Evolutionary conservation across 2,797 vertebrate genomes (phyloP).

Genomic region (Florisuga fusca): DNA sequence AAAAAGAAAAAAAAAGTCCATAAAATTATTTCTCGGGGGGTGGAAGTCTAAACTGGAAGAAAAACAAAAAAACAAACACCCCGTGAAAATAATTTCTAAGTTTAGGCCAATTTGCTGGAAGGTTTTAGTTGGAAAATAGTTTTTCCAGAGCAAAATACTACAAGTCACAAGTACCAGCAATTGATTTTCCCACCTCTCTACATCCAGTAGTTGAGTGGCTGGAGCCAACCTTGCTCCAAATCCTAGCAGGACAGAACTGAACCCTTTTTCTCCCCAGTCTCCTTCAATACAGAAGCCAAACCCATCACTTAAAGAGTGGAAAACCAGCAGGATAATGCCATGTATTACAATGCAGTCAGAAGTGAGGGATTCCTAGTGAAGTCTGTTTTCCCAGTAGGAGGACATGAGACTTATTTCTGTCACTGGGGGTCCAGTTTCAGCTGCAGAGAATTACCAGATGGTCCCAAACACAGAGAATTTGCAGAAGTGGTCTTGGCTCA

Average conservation of each 20-base stretch:
- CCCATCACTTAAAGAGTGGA: background rate
- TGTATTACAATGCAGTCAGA: rapidly evolving
- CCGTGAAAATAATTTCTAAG: background rate
- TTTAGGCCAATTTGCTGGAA: background rate
- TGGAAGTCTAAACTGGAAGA: background rate
- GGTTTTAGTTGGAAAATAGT: background rate
- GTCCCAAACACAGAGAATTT: background rate
- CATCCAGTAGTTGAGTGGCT: background rate
- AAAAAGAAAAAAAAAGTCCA: too few species aligned
- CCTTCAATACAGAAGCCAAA: background rate
- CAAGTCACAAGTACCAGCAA: background rate
- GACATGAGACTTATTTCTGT: background rate
- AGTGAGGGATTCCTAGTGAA: background rate
- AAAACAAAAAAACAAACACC: background rate
- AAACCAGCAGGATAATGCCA: background rate
- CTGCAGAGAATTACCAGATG: rapidly evolving
- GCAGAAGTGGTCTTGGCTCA: background rate
- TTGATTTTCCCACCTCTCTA: background rate
- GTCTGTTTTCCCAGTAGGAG: rapidly evolving
- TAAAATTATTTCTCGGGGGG: background rate
- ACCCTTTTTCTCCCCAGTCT: background rate
- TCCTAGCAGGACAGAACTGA: background rate
- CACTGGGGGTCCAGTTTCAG: background rate
- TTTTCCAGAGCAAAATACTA: background rate
- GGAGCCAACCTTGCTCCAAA: background rate